These are phyloP conservation scores for Triplophysa rosa DNA, from an alignment of 2,113 vertebrate genomes.

Conservation along the genomic window DNA sequence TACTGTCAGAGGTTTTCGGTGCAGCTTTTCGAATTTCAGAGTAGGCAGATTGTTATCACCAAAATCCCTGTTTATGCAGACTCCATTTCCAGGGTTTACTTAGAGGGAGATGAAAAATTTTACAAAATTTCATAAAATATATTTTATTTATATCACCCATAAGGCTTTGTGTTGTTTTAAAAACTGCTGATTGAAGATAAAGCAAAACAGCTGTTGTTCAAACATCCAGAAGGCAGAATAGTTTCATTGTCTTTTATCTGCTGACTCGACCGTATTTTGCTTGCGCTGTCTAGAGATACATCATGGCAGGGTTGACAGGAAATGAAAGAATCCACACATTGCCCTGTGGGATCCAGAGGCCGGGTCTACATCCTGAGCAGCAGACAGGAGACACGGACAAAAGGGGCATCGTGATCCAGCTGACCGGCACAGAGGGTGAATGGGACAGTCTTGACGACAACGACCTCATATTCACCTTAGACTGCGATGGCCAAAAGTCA, in stretches of 20 bases:
- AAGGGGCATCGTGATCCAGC: conserved; percentile 74
- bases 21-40: neutral
- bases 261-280: conserved; percentile 55
- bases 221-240: conserved; percentile 50
- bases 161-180: conserved; percentile 9
- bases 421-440: conserved; percentile 72
- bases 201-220: conserved; percentile 20
- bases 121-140: neutral
- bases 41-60: neutral
- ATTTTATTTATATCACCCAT: neutral
- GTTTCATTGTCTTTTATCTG: conserved; percentile 41
- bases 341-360: conserved; percentile 33
- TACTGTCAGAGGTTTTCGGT: neutral
- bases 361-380: neutral
- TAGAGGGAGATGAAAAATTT: neutral
- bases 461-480: conserved; percentile 70
- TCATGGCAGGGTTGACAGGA: conserved; percentile 73
- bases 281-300: conserved; percentile 65
- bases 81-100: neutral
- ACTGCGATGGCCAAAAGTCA: conserved; percentile 65
- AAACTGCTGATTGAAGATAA: conserved; percentile 48
- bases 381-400: conserved; percentile 25
- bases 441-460: conserved; percentile 66
- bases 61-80: neutral
- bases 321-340: conserved; percentile 40